Percentiles rank a stretch among this genome's conserved stretches.
These are phyloP conservation scores for Corbicula japonica DNA, from an alignment of 2,888 invertebrate species.

Conservation along the genomic window DNA sequence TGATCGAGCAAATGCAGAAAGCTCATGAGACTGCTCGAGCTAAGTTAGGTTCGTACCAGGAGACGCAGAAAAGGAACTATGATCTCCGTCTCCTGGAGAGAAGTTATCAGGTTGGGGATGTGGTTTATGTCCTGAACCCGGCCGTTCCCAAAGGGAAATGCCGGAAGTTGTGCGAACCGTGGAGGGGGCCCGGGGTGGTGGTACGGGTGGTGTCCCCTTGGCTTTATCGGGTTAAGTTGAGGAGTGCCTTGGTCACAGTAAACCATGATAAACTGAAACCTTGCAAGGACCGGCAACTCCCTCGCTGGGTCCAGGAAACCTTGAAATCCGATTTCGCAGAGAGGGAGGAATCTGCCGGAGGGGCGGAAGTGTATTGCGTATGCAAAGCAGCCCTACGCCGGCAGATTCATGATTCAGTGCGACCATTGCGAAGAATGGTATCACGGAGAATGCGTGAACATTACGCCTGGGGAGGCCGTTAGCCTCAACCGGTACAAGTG, in stretches of 20 bases:
- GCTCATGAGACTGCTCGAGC: conserved; percentile 2
- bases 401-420: not conserved
- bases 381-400: not conserved
- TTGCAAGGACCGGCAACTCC: not conserved
- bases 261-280: conserved; percentile 1
- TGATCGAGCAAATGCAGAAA: not conserved
- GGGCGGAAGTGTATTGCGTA: not conserved
- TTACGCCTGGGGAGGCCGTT: not conserved
- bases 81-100: not conserved
- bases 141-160: not conserved
- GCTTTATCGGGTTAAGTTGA: not conserved
- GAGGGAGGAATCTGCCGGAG: not conserved
- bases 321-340: not conserved
- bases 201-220: not conserved
- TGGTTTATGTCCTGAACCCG: not conserved
- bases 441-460: not conserved
- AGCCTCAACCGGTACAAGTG: too few species aligned
- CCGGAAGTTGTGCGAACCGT: not conserved
- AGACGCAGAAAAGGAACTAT: not conserved
- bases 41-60: not conserved
- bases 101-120: not conserved
- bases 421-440: conserved; percentile 11
- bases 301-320: not conserved
- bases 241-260: not conserved
- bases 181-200: not conserved